A percentile compares a stretch with the other conserved stretches of the same genome.
phyloP scores from a whole-genome alignment of 2,113 vertebrate species.

The Numenius arquata region DNA sequence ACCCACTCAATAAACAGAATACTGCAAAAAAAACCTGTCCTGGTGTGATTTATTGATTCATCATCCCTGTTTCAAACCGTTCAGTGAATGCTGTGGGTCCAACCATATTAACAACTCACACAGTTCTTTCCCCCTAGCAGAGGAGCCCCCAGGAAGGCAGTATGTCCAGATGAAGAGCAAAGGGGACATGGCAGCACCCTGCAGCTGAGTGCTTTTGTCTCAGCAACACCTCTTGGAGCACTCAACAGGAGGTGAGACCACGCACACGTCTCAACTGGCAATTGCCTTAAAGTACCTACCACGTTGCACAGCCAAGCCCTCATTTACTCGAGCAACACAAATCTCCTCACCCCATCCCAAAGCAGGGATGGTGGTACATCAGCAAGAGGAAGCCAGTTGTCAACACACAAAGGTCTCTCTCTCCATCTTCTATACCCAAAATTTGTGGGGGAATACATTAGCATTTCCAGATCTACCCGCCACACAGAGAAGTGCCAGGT shows the following conservation, averaged over 20 bases:
- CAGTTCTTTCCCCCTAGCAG: background rate
- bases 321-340: background rate
- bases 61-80: background rate
- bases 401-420: background rate
- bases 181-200: background rate
- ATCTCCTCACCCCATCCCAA: background rate
- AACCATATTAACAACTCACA: background rate
- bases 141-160: background rate
- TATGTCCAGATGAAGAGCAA: background rate
- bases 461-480: fast-evolving
- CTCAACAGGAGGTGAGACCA: background rate
- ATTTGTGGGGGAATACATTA: background rate
- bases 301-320: background rate
- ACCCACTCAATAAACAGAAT: fast-evolving
- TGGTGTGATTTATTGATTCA: fast-evolving
- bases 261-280: background rate
- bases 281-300: background rate
- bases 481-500: fast-evolving
- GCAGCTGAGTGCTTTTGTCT: background rate
- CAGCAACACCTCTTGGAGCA: background rate
- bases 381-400: background rate
- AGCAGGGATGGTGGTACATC: background rate
- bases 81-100: background rate
- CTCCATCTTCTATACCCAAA: background rate
- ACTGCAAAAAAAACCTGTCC: background rate